Conservation (phyloP, 2,888 invertebrate genomes). For the Lacanobia wlatinum region DNA sequence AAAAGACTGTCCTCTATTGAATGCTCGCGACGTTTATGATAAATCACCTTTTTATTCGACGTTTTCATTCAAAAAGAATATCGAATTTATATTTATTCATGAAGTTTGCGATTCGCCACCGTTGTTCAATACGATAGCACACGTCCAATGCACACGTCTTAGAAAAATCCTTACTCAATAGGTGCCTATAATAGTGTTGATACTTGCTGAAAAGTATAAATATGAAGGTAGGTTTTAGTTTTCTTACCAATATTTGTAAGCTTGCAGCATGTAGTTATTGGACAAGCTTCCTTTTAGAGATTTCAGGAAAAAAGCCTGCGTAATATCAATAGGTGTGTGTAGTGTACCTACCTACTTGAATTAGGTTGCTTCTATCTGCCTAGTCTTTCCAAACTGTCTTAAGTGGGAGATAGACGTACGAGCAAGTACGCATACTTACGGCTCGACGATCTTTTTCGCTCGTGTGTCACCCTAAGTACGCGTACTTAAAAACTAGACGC, state of each 20-base stretch:
- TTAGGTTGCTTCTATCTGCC: not conserved
- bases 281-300: not conserved
- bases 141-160: constrained; percentile 86
- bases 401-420: too few species aligned
- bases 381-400: too few species aligned
- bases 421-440: too few species aligned
- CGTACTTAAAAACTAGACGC: too few species aligned
- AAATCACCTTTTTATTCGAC: constrained; percentile 89
- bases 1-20: constrained; percentile 82
- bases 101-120: constrained; percentile 89
- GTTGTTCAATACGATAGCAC: constrained; percentile 84
- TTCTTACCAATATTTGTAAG: not conserved
- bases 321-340: not conserved
- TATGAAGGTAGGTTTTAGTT: not conserved
- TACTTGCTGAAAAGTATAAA: constrained; percentile 54
- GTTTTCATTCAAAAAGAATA: constrained; percentile 87
- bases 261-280: not conserved
- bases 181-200: constrained; percentile 59
- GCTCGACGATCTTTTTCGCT: too few species aligned
- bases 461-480: too few species aligned
- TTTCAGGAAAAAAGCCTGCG: not conserved
- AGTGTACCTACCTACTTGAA: not conserved
- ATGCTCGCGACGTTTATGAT: constrained; percentile 86
- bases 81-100: constrained; percentile 90
- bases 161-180: constrained; percentile 64